These are phyloP conservation scores for Pithys albifrons DNA, from an alignment of 2,113 vertebrate genomes.

Conservation along the genomic window DNA sequence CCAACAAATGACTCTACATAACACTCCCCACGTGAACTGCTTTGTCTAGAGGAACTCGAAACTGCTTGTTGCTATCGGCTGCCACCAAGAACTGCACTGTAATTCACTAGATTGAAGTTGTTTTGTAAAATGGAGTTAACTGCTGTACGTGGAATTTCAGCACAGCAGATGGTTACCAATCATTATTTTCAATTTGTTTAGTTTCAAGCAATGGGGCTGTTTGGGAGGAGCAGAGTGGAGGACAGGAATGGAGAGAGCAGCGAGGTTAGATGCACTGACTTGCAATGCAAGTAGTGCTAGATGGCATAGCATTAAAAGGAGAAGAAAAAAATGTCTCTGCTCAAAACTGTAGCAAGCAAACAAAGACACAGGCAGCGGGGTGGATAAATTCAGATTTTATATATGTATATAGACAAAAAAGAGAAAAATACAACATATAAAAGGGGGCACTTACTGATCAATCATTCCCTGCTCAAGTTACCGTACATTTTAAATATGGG, in stretches of 20 bases:
- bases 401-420: neutral
- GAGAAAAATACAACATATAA: neutral
- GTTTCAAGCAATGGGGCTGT: conserved; percentile 64
- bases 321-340: neutral
- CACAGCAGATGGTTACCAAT: conserved; percentile 79
- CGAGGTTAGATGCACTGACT: neutral
- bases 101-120: conserved; percentile 78
- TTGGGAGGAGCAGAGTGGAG: conserved; percentile 29
- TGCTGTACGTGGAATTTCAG: conserved; percentile 79
- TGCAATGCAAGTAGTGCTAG: neutral
- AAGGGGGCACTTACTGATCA: conserved; percentile 23
- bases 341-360: neutral
- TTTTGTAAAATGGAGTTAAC: conserved; percentile 82
- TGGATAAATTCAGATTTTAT: neutral
- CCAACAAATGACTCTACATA: conserved; percentile 28
- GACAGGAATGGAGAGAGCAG: conserved; percentile 2
- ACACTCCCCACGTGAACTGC: conserved; percentile 9
- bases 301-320: neutral
- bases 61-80: conserved; percentile 74
- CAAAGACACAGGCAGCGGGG: fast-evolving
- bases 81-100: conserved; percentile 64
- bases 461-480: conserved; percentile 1
- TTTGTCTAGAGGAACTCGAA: conserved; percentile 69
- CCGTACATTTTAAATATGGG: conserved; percentile 43
- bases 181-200: conserved; percentile 82